Evolutionary conservation across 2,113 vertebrate genomes (phyloP).

Genomic region (Copsychus sechellarum): DNA sequence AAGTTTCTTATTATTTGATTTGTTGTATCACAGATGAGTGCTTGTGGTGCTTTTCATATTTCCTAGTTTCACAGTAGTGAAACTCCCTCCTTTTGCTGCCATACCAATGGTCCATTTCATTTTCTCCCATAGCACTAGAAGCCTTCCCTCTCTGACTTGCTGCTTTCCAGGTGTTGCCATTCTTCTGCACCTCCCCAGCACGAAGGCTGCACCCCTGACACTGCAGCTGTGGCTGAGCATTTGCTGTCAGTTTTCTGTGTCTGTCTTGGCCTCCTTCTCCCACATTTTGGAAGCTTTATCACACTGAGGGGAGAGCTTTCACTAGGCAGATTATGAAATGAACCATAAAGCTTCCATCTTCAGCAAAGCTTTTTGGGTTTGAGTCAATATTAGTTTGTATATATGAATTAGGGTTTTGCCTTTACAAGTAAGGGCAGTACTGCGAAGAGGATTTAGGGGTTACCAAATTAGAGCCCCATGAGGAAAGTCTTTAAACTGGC

Average conservation of each 20-base stretch:
- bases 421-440: not conserved
- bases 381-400: not conserved
- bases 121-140: not conserved
- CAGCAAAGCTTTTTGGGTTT: not conserved
- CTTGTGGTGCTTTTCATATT: not conserved
- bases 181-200: not conserved
- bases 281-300: not conserved
- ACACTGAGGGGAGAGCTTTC: not conserved
- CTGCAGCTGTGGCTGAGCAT: rapidly evolving
- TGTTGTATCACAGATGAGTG: not conserved
- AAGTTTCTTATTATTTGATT: not conserved
- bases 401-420: not conserved
- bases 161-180: not conserved
- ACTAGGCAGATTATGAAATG: not conserved
- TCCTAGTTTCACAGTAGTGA: not conserved
- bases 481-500: not conserved
- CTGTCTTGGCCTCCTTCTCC: not conserved
- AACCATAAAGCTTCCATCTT: not conserved
- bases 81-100: not conserved
- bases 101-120: rapidly evolving
- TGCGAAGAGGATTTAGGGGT: not conserved
- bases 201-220: not conserved
- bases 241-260: not conserved
- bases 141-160: not conserved
- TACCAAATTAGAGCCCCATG: not conserved